Percentiles rank a stretch among this genome's conserved stretches.
These are phyloP conservation scores for Myrmophylax atrothorax DNA, from an alignment of 2,113 vertebrate species.

Conservation along the genomic window DNA sequence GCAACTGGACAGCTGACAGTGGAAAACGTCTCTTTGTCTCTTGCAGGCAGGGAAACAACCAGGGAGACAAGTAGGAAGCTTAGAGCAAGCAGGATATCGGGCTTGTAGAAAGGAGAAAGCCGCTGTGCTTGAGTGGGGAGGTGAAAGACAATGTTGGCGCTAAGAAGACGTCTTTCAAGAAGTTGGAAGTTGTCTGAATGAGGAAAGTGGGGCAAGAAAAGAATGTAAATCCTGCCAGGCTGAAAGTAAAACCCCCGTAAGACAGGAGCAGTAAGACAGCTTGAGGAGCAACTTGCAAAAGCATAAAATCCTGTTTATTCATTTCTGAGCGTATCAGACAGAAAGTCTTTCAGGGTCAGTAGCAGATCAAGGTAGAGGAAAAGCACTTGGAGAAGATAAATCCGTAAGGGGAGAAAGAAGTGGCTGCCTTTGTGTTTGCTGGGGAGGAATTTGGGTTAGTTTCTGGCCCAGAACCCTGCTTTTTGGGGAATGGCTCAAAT, in stretches of 20 bases:
- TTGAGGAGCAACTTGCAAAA: conserved; percentile 42
- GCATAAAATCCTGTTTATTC: conserved; percentile 57
- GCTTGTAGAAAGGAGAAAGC: conserved; percentile 21
- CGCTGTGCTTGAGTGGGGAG: not conserved
- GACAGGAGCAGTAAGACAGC: conserved; percentile 36
- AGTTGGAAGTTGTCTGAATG: conserved; percentile 41
- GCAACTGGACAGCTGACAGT: not conserved
- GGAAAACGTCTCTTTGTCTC: not conserved
- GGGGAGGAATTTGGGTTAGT: conserved; percentile 22
- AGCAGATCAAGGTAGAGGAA: conserved; percentile 33
- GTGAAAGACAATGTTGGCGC: conserved; percentile 18
- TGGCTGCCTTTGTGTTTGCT: conserved; percentile 14
- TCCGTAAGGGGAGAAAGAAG: not conserved
- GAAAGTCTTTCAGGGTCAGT: conserved; percentile 46
- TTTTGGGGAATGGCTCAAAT: not conserved
- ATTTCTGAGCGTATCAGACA: not conserved
- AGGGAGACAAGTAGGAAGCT: not conserved
- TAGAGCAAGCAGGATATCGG: conserved; percentile 28
- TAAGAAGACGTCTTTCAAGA: conserved; percentile 36
- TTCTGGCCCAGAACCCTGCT: not conserved
- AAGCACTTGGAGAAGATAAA: conserved; percentile 42
- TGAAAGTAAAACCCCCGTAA: conserved; percentile 44
- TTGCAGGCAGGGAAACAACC: not conserved
- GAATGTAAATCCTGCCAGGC: conserved; percentile 51
- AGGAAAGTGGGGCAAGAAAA: conserved; percentile 25